Conservation (phyloP, 2,113 vertebrate genomes). For the Puma concolor region DNA sequence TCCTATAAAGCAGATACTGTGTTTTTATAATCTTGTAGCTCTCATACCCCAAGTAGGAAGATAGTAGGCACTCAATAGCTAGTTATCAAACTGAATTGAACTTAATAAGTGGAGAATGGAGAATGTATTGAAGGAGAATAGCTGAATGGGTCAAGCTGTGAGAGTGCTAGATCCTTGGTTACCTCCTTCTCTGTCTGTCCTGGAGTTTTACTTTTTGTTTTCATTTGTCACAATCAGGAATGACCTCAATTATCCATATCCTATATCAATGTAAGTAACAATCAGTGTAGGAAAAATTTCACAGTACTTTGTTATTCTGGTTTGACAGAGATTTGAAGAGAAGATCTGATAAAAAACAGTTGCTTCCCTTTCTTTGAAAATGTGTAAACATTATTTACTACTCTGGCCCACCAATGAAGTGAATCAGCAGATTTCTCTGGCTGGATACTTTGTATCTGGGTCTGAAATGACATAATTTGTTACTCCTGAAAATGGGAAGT, state of each 20-base stretch:
- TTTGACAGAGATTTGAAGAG: neutral
- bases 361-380: neutral
- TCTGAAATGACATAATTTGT: neutral
- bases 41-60: neutral
- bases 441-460: neutral
- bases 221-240: neutral
- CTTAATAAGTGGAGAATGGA: neutral
- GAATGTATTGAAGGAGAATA: neutral
- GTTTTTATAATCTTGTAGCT: neutral
- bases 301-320: neutral
- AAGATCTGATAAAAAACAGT: neutral
- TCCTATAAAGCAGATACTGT: neutral
- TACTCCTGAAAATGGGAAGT: neutral
- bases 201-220: neutral
- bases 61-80: neutral
- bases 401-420: neutral
- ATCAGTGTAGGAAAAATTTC: neutral
- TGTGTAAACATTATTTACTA: neutral
- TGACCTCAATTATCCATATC: neutral
- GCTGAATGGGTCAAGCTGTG: neutral
- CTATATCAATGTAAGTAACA: neutral
- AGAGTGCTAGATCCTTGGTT: neutral
- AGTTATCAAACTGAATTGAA: neutral
- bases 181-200: neutral
- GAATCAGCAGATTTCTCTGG: neutral